phyloP scores from a whole-genome alignment of 2,888 invertebrate genomes.

The Eustalomyia histrio region DNA sequence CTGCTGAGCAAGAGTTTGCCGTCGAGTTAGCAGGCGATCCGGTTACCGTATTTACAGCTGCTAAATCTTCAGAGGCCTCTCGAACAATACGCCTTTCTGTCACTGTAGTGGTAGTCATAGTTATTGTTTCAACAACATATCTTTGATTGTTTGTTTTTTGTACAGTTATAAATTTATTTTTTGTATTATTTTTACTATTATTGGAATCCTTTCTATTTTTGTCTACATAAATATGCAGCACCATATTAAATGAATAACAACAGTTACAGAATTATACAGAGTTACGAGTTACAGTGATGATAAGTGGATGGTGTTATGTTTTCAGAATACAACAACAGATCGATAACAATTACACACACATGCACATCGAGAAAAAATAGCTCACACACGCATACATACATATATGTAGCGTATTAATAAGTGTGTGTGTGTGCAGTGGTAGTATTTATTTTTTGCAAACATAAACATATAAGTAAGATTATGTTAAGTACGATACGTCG shows the following conservation, averaged over 20 bases:
- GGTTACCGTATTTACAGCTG: constrained; percentile 43
- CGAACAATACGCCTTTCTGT: constrained; percentile 83
- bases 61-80: constrained; percentile 76
- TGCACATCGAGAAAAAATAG: background rate
- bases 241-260: constrained; percentile 46
- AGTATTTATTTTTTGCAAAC: too few relatives aligned
- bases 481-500: background rate
- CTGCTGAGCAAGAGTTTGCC: constrained; percentile 36
- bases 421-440: too few relatives aligned
- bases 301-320: background rate
- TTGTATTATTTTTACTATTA: constrained; percentile 68
- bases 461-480: background rate
- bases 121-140: constrained; percentile 84
- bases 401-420: background rate
- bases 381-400: background rate
- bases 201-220: constrained; percentile 53
- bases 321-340: background rate
- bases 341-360: constrained; percentile 14
- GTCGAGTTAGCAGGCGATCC: constrained; percentile 48
- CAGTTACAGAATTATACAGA: too few relatives aligned
- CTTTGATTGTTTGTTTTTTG: constrained; percentile 74
- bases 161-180: constrained; percentile 70
- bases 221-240: constrained; percentile 53
- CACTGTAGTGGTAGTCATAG: constrained; percentile 83
- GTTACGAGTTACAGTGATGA: too few relatives aligned